Evolutionary conservation across 2,888 invertebrate species (phyloP).

Genomic region (Melanchra persicariae): DNA sequence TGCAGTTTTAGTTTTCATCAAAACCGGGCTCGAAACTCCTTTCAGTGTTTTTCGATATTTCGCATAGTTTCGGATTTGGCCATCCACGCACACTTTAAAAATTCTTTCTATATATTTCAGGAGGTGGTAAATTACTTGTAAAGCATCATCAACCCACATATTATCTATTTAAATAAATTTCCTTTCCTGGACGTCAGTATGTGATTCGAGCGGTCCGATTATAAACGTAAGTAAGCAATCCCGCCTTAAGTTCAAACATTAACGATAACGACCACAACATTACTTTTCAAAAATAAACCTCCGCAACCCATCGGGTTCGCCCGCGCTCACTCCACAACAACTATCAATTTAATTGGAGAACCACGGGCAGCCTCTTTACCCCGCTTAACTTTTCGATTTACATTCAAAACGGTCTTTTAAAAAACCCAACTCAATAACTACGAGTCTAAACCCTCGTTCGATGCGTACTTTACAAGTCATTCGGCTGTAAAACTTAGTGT

Average conservation of each 20-base stretch:
- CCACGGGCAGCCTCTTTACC: slow-evolving; percentile 87
- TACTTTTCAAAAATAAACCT: slow-evolving; percentile 16
- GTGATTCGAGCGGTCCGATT: not conserved
- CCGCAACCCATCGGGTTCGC: slow-evolving; percentile 29
- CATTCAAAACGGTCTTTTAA: slow-evolving; percentile 90
- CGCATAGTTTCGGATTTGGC: no score
- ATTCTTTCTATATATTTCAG: no score
- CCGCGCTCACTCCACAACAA: slow-evolving; percentile 73
- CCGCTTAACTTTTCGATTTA: slow-evolving; percentile 90
- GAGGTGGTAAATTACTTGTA: no score
- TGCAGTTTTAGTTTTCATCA: no score
- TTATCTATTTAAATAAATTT: no score
- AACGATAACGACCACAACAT: slow-evolving; percentile 15
- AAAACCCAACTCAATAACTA: slow-evolving; percentile 88
- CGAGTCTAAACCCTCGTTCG: slow-evolving; percentile 83
- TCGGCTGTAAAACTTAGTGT: slow-evolving; percentile 81
- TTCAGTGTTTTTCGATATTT: no score
- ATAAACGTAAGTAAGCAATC: not conserved
- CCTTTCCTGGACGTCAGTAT: no score
- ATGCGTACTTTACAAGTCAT: slow-evolving; percentile 84
- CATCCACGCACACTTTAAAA: no score
- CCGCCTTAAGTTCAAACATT: not conserved
- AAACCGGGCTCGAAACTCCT: no score
- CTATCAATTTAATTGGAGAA: slow-evolving; percentile 90
- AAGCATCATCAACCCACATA: no score